Conservation (phyloP, 2,888 invertebrate species). For the Andrena marginata region DNA sequence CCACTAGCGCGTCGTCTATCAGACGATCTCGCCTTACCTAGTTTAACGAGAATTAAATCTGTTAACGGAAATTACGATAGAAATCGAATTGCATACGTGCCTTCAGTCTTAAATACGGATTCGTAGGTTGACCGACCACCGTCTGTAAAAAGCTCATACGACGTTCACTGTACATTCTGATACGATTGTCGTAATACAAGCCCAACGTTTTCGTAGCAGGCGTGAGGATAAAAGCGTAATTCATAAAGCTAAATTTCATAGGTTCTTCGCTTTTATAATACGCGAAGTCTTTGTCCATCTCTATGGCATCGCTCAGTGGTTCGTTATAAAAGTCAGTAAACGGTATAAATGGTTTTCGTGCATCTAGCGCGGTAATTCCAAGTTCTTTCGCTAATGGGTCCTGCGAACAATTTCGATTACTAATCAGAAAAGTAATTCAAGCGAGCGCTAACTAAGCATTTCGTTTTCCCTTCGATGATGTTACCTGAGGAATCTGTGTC, state of each 20-base stretch:
- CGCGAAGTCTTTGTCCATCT: conserved; percentile 97
- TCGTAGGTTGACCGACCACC: conserved; percentile 92
- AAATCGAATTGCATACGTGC: conserved; percentile 77
- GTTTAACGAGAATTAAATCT: neutral
- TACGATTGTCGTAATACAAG: conserved; percentile 96
- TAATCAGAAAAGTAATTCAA: neutral
- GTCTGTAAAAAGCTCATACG: conserved; percentile 94
- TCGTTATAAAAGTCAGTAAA: conserved; percentile 98
- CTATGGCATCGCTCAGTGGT: conserved; percentile 95
- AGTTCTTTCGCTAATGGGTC: conserved; percentile 90
- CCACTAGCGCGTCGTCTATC: conserved; percentile 96
- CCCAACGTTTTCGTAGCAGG: conserved; percentile 96
- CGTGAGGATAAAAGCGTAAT: conserved; percentile 95
- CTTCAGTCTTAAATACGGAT: conserved; percentile 94
- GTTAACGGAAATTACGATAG: neutral
- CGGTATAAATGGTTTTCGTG: conserved; percentile 93
- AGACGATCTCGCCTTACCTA: conserved; percentile 92
- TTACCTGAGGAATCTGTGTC: conserved; percentile 73
- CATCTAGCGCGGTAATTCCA: conserved; percentile 91
- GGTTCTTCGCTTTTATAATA: conserved; percentile 91
- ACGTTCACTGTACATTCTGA: conserved; percentile 97
- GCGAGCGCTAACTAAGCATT: neutral
- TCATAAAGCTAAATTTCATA: conserved; percentile 94
- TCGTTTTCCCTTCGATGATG: neutral
- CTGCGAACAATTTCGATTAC: conserved; percentile 65